These are phyloP conservation scores for Eupithecia subumbrata DNA, from an alignment of 2,888 invertebrate genomes.

Conservation along the genomic window DNA sequence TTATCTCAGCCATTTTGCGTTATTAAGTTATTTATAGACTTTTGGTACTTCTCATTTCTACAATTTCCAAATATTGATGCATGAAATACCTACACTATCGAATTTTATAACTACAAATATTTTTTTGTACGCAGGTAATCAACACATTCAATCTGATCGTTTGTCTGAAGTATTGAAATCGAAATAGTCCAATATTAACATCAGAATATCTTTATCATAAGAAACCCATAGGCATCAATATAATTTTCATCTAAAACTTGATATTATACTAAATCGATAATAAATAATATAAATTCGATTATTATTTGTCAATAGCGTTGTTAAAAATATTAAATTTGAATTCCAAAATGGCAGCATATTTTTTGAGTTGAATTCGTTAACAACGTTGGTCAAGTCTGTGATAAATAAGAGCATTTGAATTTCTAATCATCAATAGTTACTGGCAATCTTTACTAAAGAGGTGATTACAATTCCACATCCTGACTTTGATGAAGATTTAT, in stretches of 20 bases:
- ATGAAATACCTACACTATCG: background rate
- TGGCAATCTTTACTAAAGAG: constrained; percentile 16
- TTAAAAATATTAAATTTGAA: constrained; percentile 35
- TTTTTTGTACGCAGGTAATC: background rate
- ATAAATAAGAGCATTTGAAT: constrained; percentile 39
- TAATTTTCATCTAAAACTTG: constrained; percentile 30
- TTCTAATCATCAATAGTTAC: constrained; percentile 14
- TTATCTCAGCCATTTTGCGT: constrained; percentile 4
- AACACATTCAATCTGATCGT: background rate
- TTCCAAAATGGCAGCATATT: constrained; percentile 34
- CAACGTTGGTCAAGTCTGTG: constrained; percentile 20
- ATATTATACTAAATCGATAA: constrained; percentile 33
- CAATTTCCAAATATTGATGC: background rate
- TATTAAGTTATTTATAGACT: constrained; percentile 1
- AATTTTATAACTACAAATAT: background rate
- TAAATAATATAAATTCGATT: constrained; percentile 37
- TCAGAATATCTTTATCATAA: constrained; percentile 27
- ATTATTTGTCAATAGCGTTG: constrained; percentile 38
- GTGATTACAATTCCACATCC: constrained; percentile 21
- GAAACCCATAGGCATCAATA: constrained; percentile 26
- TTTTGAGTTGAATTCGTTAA: constrained; percentile 27
- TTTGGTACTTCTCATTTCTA: background rate
- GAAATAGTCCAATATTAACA: constrained; percentile 22
- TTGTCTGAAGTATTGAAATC: background rate
- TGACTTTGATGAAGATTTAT: constrained; percentile 13